phyloP scores from a whole-genome alignment of 2,113 vertebrate species.

The Brienomyrus longianalis region DNA sequence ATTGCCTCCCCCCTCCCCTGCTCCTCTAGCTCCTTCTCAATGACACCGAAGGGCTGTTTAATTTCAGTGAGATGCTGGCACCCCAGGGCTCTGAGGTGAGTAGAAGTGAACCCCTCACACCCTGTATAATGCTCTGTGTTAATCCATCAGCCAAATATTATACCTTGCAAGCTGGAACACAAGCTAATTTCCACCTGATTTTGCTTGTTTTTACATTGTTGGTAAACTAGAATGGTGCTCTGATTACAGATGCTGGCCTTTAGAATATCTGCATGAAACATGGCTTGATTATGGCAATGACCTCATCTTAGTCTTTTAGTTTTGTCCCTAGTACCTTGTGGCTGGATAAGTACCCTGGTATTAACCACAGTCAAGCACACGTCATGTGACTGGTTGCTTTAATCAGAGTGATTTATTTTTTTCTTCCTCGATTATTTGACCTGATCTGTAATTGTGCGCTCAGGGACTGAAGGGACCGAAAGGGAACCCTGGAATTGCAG shows the following conservation, averaged over 20 bases:
- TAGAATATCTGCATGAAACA: background rate
- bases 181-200: background rate
- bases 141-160: background rate
- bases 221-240: background rate
- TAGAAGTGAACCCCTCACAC: constrained; percentile 20
- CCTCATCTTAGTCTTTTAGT: background rate
- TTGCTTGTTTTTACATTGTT: background rate
- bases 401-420: background rate
- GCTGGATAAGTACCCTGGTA: background rate
- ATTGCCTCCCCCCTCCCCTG: background rate
- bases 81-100: constrained; percentile 62
- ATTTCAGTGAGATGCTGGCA: constrained; percentile 68
- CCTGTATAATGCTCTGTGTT: background rate
- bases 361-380: background rate
- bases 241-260: background rate
- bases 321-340: background rate
- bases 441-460: constrained; percentile 4
- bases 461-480: constrained; percentile 78
- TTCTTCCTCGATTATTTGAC: background rate
- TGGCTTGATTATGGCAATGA: background rate
- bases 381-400: background rate
- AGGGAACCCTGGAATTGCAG: constrained; percentile 71
- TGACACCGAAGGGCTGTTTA: constrained; percentile 67
- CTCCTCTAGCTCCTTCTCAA: constrained; percentile 71
- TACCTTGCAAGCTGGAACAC: background rate